A percentile compares a stretch with the other conserved stretches of the same genome.
Conservation (phyloP, 2,797 vertebrate genomes). For the Buceros bicornis region DNA sequence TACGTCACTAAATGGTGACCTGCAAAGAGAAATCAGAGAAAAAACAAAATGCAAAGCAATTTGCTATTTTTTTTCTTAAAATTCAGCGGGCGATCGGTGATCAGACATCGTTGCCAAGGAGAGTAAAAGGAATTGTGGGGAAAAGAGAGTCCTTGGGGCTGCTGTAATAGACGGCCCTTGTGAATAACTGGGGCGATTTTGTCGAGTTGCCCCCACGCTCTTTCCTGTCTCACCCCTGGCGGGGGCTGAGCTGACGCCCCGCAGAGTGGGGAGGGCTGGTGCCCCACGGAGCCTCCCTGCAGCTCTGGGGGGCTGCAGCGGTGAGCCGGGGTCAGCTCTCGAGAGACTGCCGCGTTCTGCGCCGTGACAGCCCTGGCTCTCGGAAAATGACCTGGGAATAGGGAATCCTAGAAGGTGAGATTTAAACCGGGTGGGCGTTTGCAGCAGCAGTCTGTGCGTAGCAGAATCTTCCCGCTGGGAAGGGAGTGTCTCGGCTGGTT, state of each 20-base stretch:
- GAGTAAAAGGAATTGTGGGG: neutral
- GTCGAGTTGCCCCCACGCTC: rapidly evolving
- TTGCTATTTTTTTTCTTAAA: constrained; percentile 17
- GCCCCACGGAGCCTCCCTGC: neutral
- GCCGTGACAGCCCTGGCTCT: neutral
- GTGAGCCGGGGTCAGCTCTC: neutral
- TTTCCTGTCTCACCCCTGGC: neutral
- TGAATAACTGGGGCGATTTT: neutral
- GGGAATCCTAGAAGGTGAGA: neutral
- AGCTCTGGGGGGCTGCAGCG: rapidly evolving
- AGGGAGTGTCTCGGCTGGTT: neutral
- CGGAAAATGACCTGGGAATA: neutral
- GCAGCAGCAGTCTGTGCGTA: neutral
- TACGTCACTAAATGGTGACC: neutral
- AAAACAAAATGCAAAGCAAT: constrained; percentile 6
- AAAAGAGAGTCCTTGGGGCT: neutral
- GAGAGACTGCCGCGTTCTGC: rapidly evolving
- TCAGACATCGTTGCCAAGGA: neutral
- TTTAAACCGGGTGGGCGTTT: neutral
- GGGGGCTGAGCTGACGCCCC: neutral
- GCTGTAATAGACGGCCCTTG: neutral
- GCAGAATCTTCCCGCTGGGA: neutral
- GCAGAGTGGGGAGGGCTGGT: neutral
- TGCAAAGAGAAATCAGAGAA: neutral
- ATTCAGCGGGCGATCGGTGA: neutral